Conservation (phyloP, 1,140 invertebrate genomes). For the Cotesia chilonis region DNA sequence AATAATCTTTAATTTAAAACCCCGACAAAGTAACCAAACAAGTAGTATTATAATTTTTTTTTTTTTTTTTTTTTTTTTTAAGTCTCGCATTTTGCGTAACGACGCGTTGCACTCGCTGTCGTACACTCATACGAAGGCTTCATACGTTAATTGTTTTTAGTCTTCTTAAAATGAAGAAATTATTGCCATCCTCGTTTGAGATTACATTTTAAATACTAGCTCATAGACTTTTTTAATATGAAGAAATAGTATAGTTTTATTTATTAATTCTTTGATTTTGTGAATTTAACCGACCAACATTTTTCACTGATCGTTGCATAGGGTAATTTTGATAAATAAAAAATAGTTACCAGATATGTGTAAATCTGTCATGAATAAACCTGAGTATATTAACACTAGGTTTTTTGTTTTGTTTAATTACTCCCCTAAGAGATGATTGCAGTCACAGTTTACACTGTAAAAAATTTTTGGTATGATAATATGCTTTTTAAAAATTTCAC, state of each 20-base stretch:
- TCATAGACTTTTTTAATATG: no score
- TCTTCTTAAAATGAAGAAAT: slow-evolving; percentile 19
- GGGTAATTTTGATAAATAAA: background rate
- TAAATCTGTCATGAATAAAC: slow-evolving; percentile 11
- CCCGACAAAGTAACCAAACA: no score
- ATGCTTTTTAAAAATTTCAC: no score
- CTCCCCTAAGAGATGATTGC: slow-evolving; percentile 58
- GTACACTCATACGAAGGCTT: background rate
- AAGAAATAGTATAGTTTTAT: no score
- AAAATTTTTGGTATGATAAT: no score
- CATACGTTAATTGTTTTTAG: background rate
- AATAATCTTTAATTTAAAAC: background rate
- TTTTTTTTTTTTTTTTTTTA: background rate
- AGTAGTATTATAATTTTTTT: no score
- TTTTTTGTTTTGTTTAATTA: slow-evolving; percentile 30
- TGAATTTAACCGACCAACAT: no score
- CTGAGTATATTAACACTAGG: background rate
- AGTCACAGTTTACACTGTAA: slow-evolving; percentile 59
- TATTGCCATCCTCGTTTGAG: slow-evolving; percentile 18
- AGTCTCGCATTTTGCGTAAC: background rate
- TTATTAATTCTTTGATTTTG: no score
- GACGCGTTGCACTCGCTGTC: slow-evolving; percentile 11
- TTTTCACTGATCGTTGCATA: background rate
- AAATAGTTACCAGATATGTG: slow-evolving; percentile 2
- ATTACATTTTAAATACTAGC: background rate